Base-by-base conservation (phyloP, 2,113 vertebrate species). In the Neotoma lepida region DNA sequence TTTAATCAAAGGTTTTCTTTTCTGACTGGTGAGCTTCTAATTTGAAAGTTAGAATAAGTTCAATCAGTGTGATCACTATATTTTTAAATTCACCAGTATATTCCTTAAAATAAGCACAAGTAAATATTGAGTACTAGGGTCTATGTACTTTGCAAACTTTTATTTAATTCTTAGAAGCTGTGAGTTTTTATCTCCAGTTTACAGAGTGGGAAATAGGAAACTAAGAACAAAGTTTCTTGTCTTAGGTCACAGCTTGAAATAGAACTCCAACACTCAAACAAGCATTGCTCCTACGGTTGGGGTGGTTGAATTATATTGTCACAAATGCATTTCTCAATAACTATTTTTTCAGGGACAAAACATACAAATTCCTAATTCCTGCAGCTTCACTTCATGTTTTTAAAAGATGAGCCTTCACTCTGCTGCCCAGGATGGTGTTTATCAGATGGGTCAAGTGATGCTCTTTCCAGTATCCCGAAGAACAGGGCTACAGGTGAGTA, bases 11-110 rank as follows among this genome's bases (percentile, higher is more conserved):
- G n/a, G 54, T 86, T 81, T 58, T 90, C 41, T 85, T 86, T 73
- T 86, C 74, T 89, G 63, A 70, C 24, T 63, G 49, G 54, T 86
- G 41, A 93, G 61, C 46, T 92, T 92, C 61, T 84, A 92, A 54
- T 6, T 46, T 81, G 64, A 33, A 12, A 90, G n/a, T 70, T 86
- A 84, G 41, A 86, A 73, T 92, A 80, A 28, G 58, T 86, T 92
- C 84, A 93, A 39, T 85, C 73, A 85, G 7, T 26, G 12, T 77
- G 70, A 86, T 17, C n/a, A 71, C 4, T 41, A 49, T 33, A 82
- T 77, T 90, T 82, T 71, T 1, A 91, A 41, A 95, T 20, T 87
- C 35, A 87, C 7, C 10, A 41, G 24, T 68, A 33, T 82, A 86
- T 90, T 88, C 10, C 66, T 77, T 66, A 64, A 71, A 91, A 89